A percentile compares a stretch with the other conserved stretches of the same genome.
phyloP scores from a whole-genome alignment of 2,797 vertebrate genomes.

The Acrocephalus scirpaceus region DNA sequence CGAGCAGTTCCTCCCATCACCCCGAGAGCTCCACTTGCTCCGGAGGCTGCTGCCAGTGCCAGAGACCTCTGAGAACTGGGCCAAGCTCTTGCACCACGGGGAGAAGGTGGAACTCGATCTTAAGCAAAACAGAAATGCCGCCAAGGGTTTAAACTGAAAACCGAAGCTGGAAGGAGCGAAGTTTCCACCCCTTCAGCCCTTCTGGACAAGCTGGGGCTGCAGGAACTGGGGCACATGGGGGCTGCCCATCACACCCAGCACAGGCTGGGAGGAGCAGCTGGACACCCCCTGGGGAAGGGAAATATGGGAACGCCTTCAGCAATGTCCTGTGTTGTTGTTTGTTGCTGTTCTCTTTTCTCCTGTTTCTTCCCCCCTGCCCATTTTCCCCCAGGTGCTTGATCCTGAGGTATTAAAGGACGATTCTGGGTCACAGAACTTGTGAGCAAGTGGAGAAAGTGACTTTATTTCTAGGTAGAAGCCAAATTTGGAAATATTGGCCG shows the following conservation, averaged over 20 bases:
- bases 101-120: slow-evolving; percentile 68
- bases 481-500: background rate
- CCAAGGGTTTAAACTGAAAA: slow-evolving; percentile 48
- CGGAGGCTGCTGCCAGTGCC: background rate
- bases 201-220: background rate
- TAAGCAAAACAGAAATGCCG: slow-evolving; percentile 49
- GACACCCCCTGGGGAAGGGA: background rate
- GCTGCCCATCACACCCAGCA: background rate
- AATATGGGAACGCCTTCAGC: background rate
- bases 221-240: background rate
- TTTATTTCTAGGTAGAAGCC: background rate
- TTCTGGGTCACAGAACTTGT: background rate
- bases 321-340: fast-evolving
- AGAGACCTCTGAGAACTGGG: slow-evolving; percentile 21
- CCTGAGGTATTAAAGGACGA: background rate
- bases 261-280: background rate
- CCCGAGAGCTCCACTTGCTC: background rate
- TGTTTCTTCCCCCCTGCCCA: fast-evolving
- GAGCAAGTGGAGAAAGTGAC: background rate
- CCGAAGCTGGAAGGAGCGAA: background rate
- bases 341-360: background rate
- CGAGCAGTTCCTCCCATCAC: background rate
- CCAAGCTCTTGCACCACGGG: slow-evolving; percentile 36
- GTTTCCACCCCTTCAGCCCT: slow-evolving; percentile 7
- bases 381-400: background rate